A percentile compares a stretch with the other conserved stretches of the same genome.
Conservation (phyloP, 2,797 vertebrate genomes). For the Sternotherus odoratus region DNA sequence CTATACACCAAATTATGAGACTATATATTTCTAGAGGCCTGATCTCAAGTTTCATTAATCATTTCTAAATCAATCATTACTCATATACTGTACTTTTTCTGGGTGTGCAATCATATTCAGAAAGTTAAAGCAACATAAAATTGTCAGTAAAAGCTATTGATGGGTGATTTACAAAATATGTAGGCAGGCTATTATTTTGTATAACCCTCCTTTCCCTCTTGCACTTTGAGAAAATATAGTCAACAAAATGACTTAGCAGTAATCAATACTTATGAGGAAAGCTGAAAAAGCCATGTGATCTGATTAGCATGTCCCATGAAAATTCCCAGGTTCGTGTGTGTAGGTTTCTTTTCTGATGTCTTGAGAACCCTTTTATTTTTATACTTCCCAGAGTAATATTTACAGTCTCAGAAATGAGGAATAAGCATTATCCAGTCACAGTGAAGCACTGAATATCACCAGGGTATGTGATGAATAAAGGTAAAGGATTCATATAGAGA, state of each 20-base stretch:
- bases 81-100: background rate
- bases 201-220: background rate
- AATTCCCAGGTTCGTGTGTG: background rate
- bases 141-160: background rate
- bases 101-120: background rate
- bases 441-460: background rate
- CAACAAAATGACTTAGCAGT: background rate
- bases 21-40: background rate
- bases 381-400: background rate
- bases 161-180: background rate
- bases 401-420: background rate
- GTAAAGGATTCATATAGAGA: background rate
- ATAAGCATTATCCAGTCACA: background rate
- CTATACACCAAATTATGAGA: background rate
- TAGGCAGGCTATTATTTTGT: background rate
- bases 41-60: background rate
- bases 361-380: background rate
- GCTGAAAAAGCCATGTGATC: background rate
- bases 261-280: constrained; percentile 3
- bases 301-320: background rate
- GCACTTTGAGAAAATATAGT: background rate
- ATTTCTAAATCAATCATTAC: background rate
- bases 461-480: background rate
- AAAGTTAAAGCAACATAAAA: background rate
- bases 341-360: background rate